phyloP scores from a whole-genome alignment of 1,140 invertebrate species.

The Tetraneura akinire region DNA sequence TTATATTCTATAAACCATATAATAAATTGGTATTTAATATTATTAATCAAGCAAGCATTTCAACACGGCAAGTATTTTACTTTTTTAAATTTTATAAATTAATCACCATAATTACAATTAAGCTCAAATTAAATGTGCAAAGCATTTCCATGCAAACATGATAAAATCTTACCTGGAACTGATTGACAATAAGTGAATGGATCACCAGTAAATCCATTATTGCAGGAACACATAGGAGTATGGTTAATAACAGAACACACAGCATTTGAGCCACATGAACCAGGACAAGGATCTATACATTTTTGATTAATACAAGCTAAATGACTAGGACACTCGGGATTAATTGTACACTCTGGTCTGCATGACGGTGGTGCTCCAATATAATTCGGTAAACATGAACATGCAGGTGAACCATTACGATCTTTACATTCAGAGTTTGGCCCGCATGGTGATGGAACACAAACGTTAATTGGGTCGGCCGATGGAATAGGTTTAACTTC shows the following conservation, averaged over 20 bases:
- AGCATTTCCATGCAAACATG: constrained; percentile 35
- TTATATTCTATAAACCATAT: background rate
- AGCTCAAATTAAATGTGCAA: constrained; percentile 6
- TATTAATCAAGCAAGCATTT: constrained; percentile 13
- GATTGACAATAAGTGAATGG: constrained; percentile 63
- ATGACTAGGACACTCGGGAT: constrained; percentile 63
- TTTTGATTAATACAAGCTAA: constrained; percentile 63
- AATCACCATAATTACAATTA: background rate
- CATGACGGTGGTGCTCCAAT: constrained; percentile 64
- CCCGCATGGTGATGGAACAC: constrained; percentile 68
- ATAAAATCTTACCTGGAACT: constrained; percentile 53
- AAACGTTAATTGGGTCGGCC: constrained; percentile 61
- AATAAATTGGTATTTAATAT: background rate
- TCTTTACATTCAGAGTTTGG: constrained; percentile 67
- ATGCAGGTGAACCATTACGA: constrained; percentile 64
- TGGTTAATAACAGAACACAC: constrained; percentile 63
- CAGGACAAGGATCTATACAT: constrained; percentile 62
- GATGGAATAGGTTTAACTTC: constrained; percentile 52
- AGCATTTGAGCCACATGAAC: constrained; percentile 64
- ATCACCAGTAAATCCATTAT: constrained; percentile 64
- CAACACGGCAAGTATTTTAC: background rate
- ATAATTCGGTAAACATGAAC: constrained; percentile 64
- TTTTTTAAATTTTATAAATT: too few relatives aligned
- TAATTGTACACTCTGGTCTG: constrained; percentile 63
- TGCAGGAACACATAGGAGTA: constrained; percentile 63